A percentile compares a stretch with the other conserved stretches of the same genome.
Evolutionary conservation across 2,888 invertebrate genomes (phyloP).

Genomic region (Drosophila algonquin): DNA sequence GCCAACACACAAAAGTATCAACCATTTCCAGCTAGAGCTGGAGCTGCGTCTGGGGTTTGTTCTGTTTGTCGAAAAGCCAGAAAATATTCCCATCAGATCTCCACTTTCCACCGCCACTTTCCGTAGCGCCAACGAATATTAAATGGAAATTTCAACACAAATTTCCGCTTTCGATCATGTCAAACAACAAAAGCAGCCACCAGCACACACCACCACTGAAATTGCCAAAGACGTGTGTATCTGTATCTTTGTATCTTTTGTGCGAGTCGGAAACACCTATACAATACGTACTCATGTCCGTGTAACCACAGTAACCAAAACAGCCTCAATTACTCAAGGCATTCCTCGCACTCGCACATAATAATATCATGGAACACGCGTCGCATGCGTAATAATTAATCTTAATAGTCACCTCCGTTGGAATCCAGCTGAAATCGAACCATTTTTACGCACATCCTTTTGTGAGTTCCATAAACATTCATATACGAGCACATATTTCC

Average conservation of each 20-base stretch:
- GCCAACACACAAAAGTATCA: conserved; percentile 12
- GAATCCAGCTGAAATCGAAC: too few relatives aligned
- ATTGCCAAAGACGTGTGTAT: conserved; percentile 1
- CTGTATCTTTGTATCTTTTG: conserved; percentile 19
- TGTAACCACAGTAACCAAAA: too few relatives aligned
- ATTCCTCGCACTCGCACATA: too few relatives aligned
- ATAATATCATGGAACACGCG: too few relatives aligned
- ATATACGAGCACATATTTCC: too few relatives aligned
- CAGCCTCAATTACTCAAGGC: too few relatives aligned
- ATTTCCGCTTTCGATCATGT: conserved; percentile 63
- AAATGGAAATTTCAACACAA: conserved; percentile 67
- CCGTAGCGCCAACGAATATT: conserved; percentile 37
- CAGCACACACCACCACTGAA: conserved; percentile 1
- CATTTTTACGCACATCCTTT: too few relatives aligned
- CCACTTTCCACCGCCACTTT: not conserved
- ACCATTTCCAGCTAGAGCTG: conserved; percentile 22
- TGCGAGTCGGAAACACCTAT: too few relatives aligned
- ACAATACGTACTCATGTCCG: too few relatives aligned
- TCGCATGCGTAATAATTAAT: too few relatives aligned
- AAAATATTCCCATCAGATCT: conserved; percentile 4
- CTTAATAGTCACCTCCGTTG: too few relatives aligned
- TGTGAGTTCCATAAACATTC: too few relatives aligned
- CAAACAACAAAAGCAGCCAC: conserved; percentile 14
- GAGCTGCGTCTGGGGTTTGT: conserved; percentile 2
- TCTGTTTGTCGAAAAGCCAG: conserved; percentile 5